Conservation (phyloP, 2,888 invertebrate species). For the Anagyrus pseudococci region DNA sequence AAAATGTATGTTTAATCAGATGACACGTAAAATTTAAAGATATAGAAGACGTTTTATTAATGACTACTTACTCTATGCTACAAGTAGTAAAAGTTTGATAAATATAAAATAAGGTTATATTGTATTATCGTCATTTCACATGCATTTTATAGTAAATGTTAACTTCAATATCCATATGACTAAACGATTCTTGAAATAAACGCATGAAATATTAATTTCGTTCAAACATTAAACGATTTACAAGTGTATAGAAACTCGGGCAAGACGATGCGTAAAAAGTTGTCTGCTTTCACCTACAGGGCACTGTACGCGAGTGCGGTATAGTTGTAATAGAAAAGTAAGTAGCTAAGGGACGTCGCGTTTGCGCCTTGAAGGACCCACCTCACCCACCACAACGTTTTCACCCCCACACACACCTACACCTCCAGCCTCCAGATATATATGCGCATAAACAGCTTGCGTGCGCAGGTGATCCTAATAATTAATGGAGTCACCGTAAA, state of each 20-base stretch:
- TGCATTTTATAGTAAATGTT: conserved; percentile 32
- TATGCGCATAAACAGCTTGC: no score
- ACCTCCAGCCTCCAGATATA: no score
- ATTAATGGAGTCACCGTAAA: no score
- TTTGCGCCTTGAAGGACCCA: conserved; percentile 9
- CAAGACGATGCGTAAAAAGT: conserved; percentile 36
- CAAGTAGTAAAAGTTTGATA: background rate
- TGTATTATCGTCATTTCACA: conserved; percentile 11
- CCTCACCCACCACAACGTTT: no score
- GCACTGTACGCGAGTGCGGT: background rate
- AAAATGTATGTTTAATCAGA: background rate
- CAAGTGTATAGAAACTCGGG: no score
- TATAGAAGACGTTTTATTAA: conserved; percentile 13
- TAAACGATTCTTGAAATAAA: no score
- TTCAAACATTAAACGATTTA: no score
- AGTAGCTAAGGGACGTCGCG: conserved; percentile 5
- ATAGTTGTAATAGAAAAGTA: background rate
- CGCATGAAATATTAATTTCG: no score
- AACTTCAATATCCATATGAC: conserved; percentile 4
- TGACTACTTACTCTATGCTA: conserved; percentile 10
- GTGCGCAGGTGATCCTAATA: no score
- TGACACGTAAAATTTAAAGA: background rate
- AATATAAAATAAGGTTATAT: conserved; percentile 20
- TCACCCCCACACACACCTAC: no score
- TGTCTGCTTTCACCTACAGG: background rate